These are phyloP conservation scores for Bombus impatiens DNA, from an alignment of 1,140 invertebrate species.

Conservation along the genomic window DNA sequence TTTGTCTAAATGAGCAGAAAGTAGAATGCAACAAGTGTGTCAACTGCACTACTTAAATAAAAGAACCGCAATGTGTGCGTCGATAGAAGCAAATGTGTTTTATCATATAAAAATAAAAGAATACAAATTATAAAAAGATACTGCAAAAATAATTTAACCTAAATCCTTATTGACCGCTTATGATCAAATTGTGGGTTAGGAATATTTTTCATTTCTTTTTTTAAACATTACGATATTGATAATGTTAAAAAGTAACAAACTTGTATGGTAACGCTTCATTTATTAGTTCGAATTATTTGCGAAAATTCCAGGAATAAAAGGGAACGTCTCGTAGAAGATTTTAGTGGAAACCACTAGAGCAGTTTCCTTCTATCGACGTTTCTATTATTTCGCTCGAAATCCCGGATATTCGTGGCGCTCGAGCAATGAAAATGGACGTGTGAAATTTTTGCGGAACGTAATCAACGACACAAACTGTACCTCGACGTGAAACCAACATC, in stretches of 20 bases:
- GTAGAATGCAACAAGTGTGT: too few relatives aligned
- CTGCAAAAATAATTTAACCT: too few relatives aligned
- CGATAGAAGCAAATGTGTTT: too few relatives aligned
- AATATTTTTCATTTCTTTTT: background rate
- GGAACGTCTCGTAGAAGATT: background rate
- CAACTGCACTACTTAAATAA: too few relatives aligned
- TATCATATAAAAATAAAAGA: too few relatives aligned
- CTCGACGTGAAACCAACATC: constrained; percentile 29
- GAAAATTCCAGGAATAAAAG: background rate
- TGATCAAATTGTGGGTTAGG: background rate
- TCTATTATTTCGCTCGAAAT: constrained; percentile 61
- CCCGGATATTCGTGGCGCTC: constrained; percentile 44
- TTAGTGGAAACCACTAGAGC: background rate
- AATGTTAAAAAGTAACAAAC: background rate
- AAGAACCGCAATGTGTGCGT: too few relatives aligned
- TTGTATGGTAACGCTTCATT: background rate
- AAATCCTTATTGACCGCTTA: too few relatives aligned
- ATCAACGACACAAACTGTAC: constrained; percentile 38
- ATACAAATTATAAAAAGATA: too few relatives aligned
- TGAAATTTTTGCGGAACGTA: constrained; percentile 53
- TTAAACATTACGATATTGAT: too few relatives aligned
- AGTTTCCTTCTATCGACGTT: constrained; percentile 54
- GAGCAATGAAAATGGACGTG: constrained; percentile 57
- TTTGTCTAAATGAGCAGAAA: too few relatives aligned
- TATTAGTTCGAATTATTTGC: background rate